Base-by-base conservation (phyloP, 1,140 invertebrate genomes). In the Brachionus koreanus region DNA sequence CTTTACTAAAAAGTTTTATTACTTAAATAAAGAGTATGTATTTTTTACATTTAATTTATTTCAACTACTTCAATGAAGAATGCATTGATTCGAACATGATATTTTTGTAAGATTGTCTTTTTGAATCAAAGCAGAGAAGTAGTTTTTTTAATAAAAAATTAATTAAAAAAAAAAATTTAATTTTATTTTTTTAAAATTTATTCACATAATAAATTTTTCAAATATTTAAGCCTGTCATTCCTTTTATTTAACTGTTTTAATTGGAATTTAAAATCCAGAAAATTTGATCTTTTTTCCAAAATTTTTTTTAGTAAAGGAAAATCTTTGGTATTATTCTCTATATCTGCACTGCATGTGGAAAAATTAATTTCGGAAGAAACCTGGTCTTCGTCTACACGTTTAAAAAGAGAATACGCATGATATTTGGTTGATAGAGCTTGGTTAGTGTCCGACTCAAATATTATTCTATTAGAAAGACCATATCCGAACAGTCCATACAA, bases 401-500 rank as follows among this genome's bases (percentile, higher is more conserved):
- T 69, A 12, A 69, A 69, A 39, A 69, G 25, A 69, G 65, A 69
- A 69, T 69, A 69, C 13, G 65, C 65, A 1, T 6, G 5, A 7
- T 69, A 69, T 69, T 69, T 69, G 7, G 65, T n/a, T 42, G 33
- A 37, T 16, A n/a, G n/a, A 69, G 29, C 6, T 10, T 13, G 33
- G 19, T 7, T 69, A n/a, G 33, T 12, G 4, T 37, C n/a, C 5
- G 33, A 69, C 5, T 35, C 33, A 39, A 69, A 69, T 12, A 37
- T 16, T n/a, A 69, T 12, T 39, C 65, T 69, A 69, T 69, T 69
- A 2, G 65, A 69, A 37, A 37, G 33, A 37, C 65, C 65, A 16
- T 29, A 69, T 3, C 65, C 65, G 19, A 69, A 69, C 33, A 69
- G n/a, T n/a, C 65, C 65, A 37, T 69, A 69, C 35, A 69, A 19